phyloP scores from a whole-genome alignment of 30 jellyfish, hydroid and myxozoan species.

The Chironex yamaguchii region DNA sequence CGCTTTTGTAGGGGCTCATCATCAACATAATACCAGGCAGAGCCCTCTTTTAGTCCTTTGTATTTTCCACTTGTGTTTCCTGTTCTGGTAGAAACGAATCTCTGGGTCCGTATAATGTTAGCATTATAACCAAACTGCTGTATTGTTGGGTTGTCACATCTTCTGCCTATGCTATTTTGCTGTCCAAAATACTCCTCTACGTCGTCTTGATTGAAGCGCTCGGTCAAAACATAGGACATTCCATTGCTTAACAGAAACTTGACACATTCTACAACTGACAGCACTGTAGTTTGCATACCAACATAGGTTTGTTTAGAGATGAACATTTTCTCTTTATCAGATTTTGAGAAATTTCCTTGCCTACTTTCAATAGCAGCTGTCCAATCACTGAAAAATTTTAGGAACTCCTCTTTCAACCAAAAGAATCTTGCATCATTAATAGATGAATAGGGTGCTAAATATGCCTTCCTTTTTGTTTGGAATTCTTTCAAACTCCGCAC shows the following conservation, averaged over 20 bases:
- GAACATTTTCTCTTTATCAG: slow-evolving; percentile 42
- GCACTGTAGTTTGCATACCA: slow-evolving; percentile 45
- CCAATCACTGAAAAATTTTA: slow-evolving; percentile 47
- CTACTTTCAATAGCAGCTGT: slow-evolving; percentile 42
- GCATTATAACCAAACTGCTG: slow-evolving; percentile 50
- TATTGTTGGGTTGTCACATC: slow-evolving; percentile 56
- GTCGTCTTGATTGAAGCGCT: slow-evolving; percentile 56
- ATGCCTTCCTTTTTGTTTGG: neutral
- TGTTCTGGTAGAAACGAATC: slow-evolving; percentile 16
- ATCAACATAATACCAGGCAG: slow-evolving; percentile 32
- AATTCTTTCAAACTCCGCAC: slow-evolving; percentile 50
- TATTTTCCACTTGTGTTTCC: slow-evolving; percentile 63
- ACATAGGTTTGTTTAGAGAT: slow-evolving; percentile 18
- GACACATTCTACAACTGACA: slow-evolving; percentile 12
- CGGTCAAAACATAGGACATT: slow-evolving; percentile 35
- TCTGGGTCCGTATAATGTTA: slow-evolving; percentile 38
- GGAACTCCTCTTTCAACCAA: slow-evolving; percentile 54
- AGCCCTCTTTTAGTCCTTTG: slow-evolving; percentile 17
- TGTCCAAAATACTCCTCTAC: slow-evolving; percentile 68
- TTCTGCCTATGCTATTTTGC: slow-evolving; percentile 61
- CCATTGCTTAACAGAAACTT: slow-evolving; percentile 42
- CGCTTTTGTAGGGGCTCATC: slow-evolving; percentile 30
- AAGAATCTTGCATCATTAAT: slow-evolving; percentile 62
- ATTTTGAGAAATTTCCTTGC: slow-evolving; percentile 32
- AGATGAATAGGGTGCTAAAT: slow-evolving; percentile 48